These are phyloP conservation scores for Allygus modestus DNA, from an alignment of 2,888 invertebrate genomes.

Conservation along the genomic window DNA sequence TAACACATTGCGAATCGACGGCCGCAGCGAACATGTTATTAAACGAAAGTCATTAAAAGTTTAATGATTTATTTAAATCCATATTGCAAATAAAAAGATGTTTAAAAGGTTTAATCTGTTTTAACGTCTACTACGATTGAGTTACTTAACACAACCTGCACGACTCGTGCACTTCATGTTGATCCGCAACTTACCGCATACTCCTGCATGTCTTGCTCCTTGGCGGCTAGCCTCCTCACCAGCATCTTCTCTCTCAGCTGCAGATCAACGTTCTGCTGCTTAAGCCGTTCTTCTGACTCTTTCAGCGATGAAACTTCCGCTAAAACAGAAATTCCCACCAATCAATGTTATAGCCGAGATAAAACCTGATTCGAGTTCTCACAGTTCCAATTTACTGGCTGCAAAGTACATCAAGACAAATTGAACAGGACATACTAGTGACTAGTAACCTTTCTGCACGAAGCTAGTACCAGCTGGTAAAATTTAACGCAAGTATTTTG, in stretches of 20 bases:
- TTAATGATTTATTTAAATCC: too few species aligned
- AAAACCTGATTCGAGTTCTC: background rate
- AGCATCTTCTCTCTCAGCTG: constrained; percentile 95
- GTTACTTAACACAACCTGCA: too few species aligned
- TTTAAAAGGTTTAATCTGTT: too few species aligned
- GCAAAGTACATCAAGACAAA: background rate
- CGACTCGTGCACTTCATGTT: too few species aligned
- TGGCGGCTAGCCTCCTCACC: constrained; percentile 93
- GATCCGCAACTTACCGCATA: constrained; percentile 82
- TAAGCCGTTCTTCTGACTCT: constrained; percentile 88
- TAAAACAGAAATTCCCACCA: constrained; percentile 73
- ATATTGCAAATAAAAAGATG: too few species aligned
- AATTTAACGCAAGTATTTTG: too few species aligned
- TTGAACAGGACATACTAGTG: background rate
- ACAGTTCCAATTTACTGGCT: background rate
- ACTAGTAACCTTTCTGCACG: background rate
- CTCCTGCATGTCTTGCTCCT: constrained; percentile 98
- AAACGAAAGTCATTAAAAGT: too few species aligned
- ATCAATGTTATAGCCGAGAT: background rate
- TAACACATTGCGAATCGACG: too few species aligned
- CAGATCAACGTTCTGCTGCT: constrained; percentile 90
- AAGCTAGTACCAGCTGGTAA: background rate
- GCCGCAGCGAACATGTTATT: too few species aligned
- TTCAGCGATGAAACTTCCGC: constrained; percentile 85
- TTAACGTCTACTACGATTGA: too few species aligned